phyloP scores from a whole-genome alignment of 2,797 vertebrate genomes.

The Acanthis flammea region DNA sequence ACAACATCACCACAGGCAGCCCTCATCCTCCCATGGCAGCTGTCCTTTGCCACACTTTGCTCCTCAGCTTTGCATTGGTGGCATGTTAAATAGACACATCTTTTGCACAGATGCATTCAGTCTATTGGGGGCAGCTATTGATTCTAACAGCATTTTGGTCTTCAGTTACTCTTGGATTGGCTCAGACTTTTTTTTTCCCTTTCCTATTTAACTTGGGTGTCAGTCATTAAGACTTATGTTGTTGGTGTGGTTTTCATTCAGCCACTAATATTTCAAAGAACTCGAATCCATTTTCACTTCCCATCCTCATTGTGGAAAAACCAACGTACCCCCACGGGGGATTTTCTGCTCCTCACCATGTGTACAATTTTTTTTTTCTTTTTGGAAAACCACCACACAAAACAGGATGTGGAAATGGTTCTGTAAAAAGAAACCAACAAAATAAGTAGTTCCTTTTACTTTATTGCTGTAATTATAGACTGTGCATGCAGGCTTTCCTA shows the following conservation, averaged over 20 bases:
- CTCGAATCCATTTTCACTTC: conserved; percentile 35
- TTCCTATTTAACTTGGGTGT: background rate
- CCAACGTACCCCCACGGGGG: background rate
- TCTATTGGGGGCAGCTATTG: background rate
- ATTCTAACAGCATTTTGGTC: background rate
- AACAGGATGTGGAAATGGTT: conserved; percentile 48
- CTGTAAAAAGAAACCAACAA: conserved; percentile 28
- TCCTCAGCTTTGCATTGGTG: background rate
- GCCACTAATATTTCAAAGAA: conserved; percentile 16
- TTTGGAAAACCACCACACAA: conserved; percentile 11
- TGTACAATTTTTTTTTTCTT: background rate
- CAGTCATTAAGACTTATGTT: background rate
- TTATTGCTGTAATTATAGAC: conserved; percentile 24
- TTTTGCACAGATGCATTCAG: background rate
- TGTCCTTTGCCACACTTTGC: background rate
- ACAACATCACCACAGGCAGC: background rate
- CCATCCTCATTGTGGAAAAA: background rate
- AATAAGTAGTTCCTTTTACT: conserved; percentile 49
- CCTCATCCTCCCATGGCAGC: background rate
- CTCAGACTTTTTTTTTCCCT: background rate
- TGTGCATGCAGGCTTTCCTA: background rate
- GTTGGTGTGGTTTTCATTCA: background rate
- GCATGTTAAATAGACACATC: background rate
- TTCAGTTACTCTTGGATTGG: background rate
- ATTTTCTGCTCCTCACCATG: conserved; percentile 1